Base-by-base conservation (phyloP, 2,113 vertebrate genomes). In the Salvelinus alpinus region DNA sequence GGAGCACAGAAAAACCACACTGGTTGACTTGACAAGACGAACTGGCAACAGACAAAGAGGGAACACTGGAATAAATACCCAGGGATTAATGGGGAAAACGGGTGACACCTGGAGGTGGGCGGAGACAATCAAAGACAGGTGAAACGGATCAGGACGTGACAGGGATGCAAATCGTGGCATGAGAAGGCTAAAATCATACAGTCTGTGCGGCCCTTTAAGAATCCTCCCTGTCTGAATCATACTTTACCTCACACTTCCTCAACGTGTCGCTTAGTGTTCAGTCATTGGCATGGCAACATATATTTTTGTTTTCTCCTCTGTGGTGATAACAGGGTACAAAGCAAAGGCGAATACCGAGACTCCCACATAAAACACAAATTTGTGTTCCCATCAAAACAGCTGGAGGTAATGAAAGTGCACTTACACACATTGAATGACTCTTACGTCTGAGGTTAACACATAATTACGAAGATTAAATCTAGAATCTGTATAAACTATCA, bases 181-280 rank as follows among this genome's bases (percentile, higher is more conserved):
- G 11, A 44, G 8, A 9, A 9, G 38, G 38, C 38, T 44, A 44
- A 44, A 44, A 44, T 44, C 8, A 11, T 44, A 9, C 38, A 44
- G 38, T 44, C 8, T 44, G 38, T 44, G 38, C 2, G 38, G 38
- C 8, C 8, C 38, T 44, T 44, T 44, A 44, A 44, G 38, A 9
- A 44, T 9, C 38, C 13, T 5, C 12, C 31, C 9, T 44, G 2
- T 44, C 38, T 20, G 22, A 14, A 38, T 70, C 65, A 67, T 29
- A 7, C 1, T 48, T 24, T 13, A 12, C 20, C 18, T 70, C 51
- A 72, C 73, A 75, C 59, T 6, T 66, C 66, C 16, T 48, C 14
- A 12, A 34, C 3, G 31, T 74, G n/a, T 59, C 3, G 75, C 78
- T 90, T 92, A 88, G 89, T 87, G 81, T 90, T 88, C 29, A 72